Percentiles rank a stretch among this genome's conserved stretches.
Evolutionary conservation across 2,888 invertebrate species (phyloP).

Genomic region (Chaitophorus viminalis): DNA sequence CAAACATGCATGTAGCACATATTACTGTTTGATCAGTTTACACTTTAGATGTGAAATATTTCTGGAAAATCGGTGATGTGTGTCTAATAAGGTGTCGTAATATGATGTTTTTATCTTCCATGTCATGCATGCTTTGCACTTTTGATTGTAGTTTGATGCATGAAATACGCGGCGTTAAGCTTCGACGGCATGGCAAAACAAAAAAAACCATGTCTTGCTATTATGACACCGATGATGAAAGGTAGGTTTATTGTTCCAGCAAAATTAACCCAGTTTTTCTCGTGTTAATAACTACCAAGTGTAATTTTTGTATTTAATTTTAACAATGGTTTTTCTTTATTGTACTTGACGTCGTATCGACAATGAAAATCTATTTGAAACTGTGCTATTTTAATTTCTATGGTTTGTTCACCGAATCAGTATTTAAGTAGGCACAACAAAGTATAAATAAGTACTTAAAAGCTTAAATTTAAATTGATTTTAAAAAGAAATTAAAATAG

Average conservation of each 20-base stretch:
- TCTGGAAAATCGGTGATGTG: constrained; percentile 6
- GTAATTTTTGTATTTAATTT: background rate
- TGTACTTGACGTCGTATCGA: background rate
- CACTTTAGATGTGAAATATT: background rate
- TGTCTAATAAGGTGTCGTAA: constrained; percentile 12
- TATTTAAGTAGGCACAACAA: no score
- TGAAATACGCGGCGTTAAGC: constrained; percentile 45
- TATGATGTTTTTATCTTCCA: constrained; percentile 28
- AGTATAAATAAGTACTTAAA: no score
- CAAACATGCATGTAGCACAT: background rate
- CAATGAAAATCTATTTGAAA: no score
- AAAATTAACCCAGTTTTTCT: background rate
- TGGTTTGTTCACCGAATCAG: background rate
- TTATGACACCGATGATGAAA: constrained; percentile 59
- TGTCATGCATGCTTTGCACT: constrained; percentile 49
- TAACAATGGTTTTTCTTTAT: background rate
- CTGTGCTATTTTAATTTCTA: background rate
- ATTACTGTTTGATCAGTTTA: background rate
- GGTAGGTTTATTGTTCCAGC: constrained; percentile 37
- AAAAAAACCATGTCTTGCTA: constrained; percentile 46
- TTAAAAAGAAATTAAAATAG: no score
- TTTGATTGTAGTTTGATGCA: constrained; percentile 57
- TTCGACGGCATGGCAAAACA: constrained; percentile 46
- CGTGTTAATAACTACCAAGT: background rate
- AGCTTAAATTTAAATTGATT: no score